A percentile compares a stretch with the other conserved stretches of the same genome.
These are phyloP conservation scores for Drosophila siamana DNA, from an alignment of 2,888 invertebrate species.

Conservation along the genomic window DNA sequence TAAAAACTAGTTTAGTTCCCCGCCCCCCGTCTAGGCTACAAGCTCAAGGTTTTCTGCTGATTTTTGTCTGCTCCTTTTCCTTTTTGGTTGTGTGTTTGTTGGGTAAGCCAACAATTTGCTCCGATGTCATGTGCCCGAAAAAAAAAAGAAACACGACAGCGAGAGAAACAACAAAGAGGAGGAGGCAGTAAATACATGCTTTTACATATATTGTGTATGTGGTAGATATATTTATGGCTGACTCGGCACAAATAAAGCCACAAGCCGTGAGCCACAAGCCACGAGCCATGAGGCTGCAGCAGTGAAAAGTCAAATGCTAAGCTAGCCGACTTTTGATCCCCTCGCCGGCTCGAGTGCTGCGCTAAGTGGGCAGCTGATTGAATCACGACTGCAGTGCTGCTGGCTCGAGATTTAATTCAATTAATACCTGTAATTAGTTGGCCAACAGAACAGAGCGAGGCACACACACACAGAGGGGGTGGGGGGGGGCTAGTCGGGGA, in stretches of 20 bases:
- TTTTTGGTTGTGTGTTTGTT: conserved; percentile 2
- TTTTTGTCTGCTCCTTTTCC: not conserved
- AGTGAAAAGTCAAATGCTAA: conserved; percentile 15
- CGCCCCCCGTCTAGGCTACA: not conserved
- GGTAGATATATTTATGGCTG: conserved; percentile 2
- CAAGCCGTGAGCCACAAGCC: not conserved
- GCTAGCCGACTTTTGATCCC: not conserved
- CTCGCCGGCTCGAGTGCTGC: not conserved
- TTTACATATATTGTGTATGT: conserved; percentile 3
- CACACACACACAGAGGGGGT: too few relatives aligned
- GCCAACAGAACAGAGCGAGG: not conserved
- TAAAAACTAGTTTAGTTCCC: conserved; percentile 39
- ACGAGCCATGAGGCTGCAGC: too few relatives aligned
- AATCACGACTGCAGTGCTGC: conserved; percentile 4
- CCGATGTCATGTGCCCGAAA: conserved; percentile 16
- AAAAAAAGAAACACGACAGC: not conserved
- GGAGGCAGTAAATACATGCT: conserved; percentile 5
- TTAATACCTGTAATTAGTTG: conserved; percentile 31
- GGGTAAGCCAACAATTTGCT: conserved; percentile 36
- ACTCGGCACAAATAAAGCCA: conserved; percentile 21
- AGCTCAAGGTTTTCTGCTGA: not conserved
- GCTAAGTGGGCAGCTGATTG: conserved; percentile 13
- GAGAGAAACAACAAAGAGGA: not conserved
- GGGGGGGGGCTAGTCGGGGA: not conserved
- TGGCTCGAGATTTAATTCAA: conserved; percentile 9